phyloP scores from a whole-genome alignment of 2,888 invertebrate genomes.

The Erebia aethiops region DNA sequence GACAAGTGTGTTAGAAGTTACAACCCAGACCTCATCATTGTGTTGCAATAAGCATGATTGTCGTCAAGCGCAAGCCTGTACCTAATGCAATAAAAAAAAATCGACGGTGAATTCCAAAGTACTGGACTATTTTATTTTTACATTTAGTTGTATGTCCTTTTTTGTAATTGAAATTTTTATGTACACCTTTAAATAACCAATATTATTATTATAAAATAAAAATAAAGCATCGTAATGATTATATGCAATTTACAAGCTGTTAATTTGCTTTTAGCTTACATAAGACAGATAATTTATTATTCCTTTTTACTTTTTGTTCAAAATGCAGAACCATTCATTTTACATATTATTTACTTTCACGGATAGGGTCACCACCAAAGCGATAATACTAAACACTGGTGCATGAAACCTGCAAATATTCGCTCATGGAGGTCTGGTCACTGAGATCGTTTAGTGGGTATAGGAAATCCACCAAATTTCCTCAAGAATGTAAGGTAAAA shows the following conservation, averaged over 20 bases:
- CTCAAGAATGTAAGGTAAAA: no score
- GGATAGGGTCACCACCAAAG: neutral
- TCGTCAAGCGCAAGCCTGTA: no score
- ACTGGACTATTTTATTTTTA: no score
- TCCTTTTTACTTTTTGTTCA: neutral
- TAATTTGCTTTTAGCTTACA: neutral
- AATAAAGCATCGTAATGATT: neutral
- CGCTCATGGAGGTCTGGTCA: neutral
- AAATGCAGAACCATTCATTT: neutral
- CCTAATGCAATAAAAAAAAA: no score
- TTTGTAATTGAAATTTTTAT: no score
- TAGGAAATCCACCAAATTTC: no score
- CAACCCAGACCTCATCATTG: no score
- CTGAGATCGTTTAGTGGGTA: neutral
- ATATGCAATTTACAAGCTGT: neutral
- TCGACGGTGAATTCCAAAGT: no score
- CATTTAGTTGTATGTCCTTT: no score
- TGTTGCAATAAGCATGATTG: no score
- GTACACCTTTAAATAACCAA: no score
- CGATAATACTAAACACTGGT: neutral
- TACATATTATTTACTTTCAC: conserved; percentile 11
- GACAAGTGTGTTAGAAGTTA: no score
- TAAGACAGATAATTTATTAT: neutral
- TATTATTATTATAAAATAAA: neutral
- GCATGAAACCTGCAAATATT: neutral